phyloP scores from a whole-genome alignment of 2,797 vertebrate genomes.

The Holocentrus rufus region DNA sequence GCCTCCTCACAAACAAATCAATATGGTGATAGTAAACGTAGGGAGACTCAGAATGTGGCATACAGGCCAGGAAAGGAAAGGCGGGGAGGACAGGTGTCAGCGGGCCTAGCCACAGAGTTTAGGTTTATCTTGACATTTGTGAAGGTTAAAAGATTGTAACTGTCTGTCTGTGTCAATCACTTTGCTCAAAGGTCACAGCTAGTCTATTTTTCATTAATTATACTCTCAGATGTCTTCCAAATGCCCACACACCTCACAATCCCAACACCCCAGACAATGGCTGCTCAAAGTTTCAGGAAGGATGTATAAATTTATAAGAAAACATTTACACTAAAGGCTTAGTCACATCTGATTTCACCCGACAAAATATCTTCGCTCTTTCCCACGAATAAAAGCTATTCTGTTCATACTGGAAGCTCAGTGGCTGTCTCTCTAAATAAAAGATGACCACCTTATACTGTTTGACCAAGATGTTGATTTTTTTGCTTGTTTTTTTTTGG shows the following conservation, averaged over 20 bases:
- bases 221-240: constrained; percentile 73
- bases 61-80: constrained; percentile 34
- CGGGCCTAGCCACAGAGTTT: constrained; percentile 70
- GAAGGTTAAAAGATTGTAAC: constrained; percentile 86
- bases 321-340: constrained; percentile 28
- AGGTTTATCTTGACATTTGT: constrained; percentile 82
- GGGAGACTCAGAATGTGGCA: constrained; percentile 70
- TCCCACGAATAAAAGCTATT: constrained; percentile 17
- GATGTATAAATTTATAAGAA: constrained; percentile 61
- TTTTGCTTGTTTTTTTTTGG: too few relatives aligned
- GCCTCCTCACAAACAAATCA: constrained; percentile 82
- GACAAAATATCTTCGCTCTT: constrained; percentile 12
- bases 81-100: constrained; percentile 75
- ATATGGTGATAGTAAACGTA: constrained; percentile 78
- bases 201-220: constrained; percentile 84
- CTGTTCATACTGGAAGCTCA: too few relatives aligned
- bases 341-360: constrained; percentile 16
- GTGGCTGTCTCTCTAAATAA: too few relatives aligned
- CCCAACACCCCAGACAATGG: constrained; percentile 56
- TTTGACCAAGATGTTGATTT: too few relatives aligned
- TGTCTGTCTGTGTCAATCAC: constrained; percentile 84
- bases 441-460: too few relatives aligned
- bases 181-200: constrained; percentile 82
- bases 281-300: constrained; percentile 62
- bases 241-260: constrained; percentile 63